A percentile compares a stretch with the other conserved stretches of the same genome.
These are phyloP conservation scores for Probosciger aterrimus DNA, from an alignment of 2,113 vertebrate genomes.

Conservation along the genomic window DNA sequence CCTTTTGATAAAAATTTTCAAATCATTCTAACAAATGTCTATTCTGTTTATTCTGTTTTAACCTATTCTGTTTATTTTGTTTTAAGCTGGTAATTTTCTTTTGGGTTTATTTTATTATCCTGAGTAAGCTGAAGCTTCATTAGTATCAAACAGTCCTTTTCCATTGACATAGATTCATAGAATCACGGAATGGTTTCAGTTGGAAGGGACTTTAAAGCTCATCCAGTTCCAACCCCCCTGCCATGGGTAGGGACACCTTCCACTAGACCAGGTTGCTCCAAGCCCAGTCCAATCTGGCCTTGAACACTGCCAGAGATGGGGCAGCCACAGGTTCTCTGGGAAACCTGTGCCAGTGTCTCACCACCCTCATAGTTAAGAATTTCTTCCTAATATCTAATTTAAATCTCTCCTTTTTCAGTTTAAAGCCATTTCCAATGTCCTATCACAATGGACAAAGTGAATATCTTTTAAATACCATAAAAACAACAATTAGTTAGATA, in stretches of 20 bases:
- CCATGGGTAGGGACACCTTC: background rate
- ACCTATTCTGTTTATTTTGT: accelerated
- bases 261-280: background rate
- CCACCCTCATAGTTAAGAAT: background rate
- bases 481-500: background rate
- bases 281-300: background rate
- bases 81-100: background rate
- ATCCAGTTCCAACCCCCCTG: background rate
- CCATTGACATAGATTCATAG: background rate
- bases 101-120: background rate
- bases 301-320: background rate
- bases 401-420: background rate
- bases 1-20: background rate
- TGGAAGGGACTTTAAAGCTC: background rate
- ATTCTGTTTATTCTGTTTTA: background rate
- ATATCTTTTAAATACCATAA: background rate
- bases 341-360: background rate
- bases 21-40: background rate
- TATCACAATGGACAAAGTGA: background rate
- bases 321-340: background rate
- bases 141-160: background rate
- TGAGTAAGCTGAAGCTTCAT: background rate
- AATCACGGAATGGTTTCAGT: background rate
- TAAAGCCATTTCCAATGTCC: background rate
- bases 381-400: background rate